phyloP scores from a whole-genome alignment of 2,888 invertebrate genomes.

The Tetragonula carbonaria region DNA sequence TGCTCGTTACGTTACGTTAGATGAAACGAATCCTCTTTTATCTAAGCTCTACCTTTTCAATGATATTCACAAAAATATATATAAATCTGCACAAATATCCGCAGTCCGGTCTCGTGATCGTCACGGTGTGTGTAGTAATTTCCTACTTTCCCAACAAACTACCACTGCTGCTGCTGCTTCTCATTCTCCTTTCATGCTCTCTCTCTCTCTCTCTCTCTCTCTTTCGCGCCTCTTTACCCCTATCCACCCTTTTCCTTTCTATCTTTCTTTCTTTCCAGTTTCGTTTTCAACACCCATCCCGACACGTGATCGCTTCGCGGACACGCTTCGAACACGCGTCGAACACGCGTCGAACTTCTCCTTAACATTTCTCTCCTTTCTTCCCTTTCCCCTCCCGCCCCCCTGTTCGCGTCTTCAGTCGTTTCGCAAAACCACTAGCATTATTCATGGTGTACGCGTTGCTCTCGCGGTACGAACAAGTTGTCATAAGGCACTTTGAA shows the following conservation, averaged over 20 bases:
- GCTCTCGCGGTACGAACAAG: conserved; percentile 61
- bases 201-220: not conserved
- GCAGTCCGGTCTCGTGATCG: no score
- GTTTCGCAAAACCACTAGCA: conserved; percentile 6
- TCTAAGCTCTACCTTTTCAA: no score
- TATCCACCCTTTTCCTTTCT: not conserved
- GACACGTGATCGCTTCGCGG: not conserved
- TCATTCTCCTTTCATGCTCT: not conserved
- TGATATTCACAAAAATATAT: no score
- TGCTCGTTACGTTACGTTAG: no score
- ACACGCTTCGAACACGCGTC: no score
- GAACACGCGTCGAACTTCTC: no score
- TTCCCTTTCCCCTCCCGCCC: not conserved
- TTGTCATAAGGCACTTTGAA: conserved; percentile 71
- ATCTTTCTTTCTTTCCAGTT: not conserved
- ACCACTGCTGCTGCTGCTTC: not conserved
- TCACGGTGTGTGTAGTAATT: no score
- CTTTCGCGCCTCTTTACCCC: not conserved
- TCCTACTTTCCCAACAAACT: not conserved
- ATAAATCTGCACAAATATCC: no score
- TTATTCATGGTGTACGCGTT: conserved; percentile 34
- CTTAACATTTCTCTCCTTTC: not conserved
- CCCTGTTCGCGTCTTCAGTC: not conserved
- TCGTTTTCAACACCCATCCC: not conserved
- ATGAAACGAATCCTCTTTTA: no score